These are phyloP conservation scores for Lordiphosa andalusiaca DNA, from an alignment of 2,888 invertebrate genomes.

Conservation along the genomic window DNA sequence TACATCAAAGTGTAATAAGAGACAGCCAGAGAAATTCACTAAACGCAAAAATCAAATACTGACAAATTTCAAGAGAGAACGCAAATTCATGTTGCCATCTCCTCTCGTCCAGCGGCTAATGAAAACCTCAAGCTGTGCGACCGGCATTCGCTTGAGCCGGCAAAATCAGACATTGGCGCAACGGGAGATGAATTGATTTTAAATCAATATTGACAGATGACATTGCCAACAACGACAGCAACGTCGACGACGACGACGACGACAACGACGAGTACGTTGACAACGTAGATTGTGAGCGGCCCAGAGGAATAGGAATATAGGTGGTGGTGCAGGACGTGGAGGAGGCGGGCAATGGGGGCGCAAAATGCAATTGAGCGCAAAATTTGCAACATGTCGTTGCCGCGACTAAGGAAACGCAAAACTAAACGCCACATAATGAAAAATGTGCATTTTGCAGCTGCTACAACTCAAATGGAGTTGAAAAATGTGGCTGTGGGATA, in stretches of 20 bases:
- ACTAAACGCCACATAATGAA: constrained; percentile 5
- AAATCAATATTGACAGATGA: constrained; percentile 73
- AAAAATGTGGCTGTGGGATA: background rate
- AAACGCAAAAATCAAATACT: constrained; percentile 8
- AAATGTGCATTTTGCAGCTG: constrained; percentile 1
- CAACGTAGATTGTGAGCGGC: background rate
- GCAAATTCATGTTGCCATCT: constrained; percentile 7
- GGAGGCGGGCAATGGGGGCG: too few species aligned
- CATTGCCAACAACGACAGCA: constrained; percentile 45
- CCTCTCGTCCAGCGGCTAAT: constrained; percentile 45
- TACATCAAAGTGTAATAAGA: constrained; percentile 39
- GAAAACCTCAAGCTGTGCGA: constrained; percentile 58
- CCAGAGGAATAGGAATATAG: too few species aligned
- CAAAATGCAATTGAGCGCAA: constrained; percentile 10
- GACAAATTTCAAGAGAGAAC: background rate
- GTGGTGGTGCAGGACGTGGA: too few species aligned
- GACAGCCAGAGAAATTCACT: constrained; percentile 7
- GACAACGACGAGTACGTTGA: constrained; percentile 11
- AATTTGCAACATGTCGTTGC: constrained; percentile 14
- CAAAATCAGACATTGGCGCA: constrained; percentile 54
- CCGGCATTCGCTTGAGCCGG: constrained; percentile 14
- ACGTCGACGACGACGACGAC: constrained; percentile 16
- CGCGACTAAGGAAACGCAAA: too few species aligned
- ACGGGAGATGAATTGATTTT: constrained; percentile 70
- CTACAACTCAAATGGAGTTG: background rate